These are phyloP conservation scores for Aythya baeri DNA, from an alignment of 2,113 vertebrate genomes.

Conservation along the genomic window DNA sequence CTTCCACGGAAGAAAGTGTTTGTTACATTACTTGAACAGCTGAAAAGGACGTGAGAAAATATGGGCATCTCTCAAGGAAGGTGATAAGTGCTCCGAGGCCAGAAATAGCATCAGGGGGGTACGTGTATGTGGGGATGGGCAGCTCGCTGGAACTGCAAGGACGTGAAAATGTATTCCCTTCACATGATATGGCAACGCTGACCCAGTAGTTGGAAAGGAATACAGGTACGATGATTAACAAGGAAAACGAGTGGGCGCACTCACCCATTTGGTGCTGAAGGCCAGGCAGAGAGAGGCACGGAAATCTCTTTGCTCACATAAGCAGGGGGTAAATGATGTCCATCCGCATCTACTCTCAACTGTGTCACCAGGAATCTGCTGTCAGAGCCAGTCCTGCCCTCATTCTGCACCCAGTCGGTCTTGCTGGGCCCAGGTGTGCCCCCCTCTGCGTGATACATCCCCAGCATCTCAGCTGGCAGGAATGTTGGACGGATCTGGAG, in stretches of 20 bases:
- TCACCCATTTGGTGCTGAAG: background rate
- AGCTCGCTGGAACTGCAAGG: background rate
- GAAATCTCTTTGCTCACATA: fast-evolving
- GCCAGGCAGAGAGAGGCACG: background rate
- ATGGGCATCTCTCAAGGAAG: background rate
- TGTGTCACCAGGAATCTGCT: background rate
- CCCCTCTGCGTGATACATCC: too few relatives aligned
- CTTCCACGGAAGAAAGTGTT: background rate
- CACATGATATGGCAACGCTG: background rate
- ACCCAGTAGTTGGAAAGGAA: background rate
- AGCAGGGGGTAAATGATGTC: background rate
- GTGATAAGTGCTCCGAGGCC: conserved; percentile 23
- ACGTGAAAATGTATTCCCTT: background rate
- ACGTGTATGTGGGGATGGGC: fast-evolving
- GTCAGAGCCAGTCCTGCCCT: background rate
- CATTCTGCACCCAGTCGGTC: fast-evolving
- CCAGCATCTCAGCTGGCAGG: background rate
- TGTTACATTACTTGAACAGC: background rate
- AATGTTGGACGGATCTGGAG: background rate
- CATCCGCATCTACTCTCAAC: background rate
- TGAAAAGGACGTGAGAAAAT: background rate
- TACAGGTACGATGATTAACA: background rate
- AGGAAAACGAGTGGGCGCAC: background rate
- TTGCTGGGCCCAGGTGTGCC: background rate
- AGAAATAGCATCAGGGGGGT: background rate